Evolutionary conservation across 2,797 vertebrate species (phyloP), one percentile per base, ranked within the genome.

Genomic region (Acanthopagrus latus): DNA sequence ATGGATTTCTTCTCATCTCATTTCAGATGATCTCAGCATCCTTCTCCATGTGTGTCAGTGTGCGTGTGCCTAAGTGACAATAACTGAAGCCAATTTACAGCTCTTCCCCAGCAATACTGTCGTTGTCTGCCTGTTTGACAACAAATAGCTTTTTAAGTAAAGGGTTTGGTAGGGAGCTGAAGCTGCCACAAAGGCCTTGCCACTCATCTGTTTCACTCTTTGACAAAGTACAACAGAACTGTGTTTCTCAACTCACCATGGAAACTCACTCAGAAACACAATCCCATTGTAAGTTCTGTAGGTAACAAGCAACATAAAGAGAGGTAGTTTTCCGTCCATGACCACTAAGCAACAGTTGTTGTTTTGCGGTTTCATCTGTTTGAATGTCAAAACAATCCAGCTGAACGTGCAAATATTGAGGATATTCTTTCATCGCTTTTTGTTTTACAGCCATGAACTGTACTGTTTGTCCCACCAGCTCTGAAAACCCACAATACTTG

Each of bases 71-170:
- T 41, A 41, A 70, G 27, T 71, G 57, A 83, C 69, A 80, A 78
- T 76, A 75, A 76, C 64, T 52, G 55, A 64, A 78, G 72, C 67
- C 67, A 83, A 83, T 86, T 77, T 84, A 64, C 29, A 59, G 66
- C 68, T 71, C 29, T 58, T 81, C 81, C 66, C 58, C 73, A 56
- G 74, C 18, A 54, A 69, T 60, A 75, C 81, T 64, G 72, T 73
- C 51, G 59, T 79, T 79, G 84, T 73, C 66, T 41, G 59, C 75
- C 57, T 66, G 74, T 81, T 73, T 76, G 78, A 78, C 80, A 86
- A 71, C 74, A 77, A 80, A 73, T 64, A 54, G 52, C 48, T 76
- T 62, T 82, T 78, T 47, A 80, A 78, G 73, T 71, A 68, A 58
- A 44, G 62, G 57, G 58, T 52, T 60, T 43, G 56, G 68, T 57